A percentile compares a stretch with the other conserved stretches of the same genome.
Conservation (phyloP, 2,113 vertebrate species). For the Epinephelus lanceolatus region DNA sequence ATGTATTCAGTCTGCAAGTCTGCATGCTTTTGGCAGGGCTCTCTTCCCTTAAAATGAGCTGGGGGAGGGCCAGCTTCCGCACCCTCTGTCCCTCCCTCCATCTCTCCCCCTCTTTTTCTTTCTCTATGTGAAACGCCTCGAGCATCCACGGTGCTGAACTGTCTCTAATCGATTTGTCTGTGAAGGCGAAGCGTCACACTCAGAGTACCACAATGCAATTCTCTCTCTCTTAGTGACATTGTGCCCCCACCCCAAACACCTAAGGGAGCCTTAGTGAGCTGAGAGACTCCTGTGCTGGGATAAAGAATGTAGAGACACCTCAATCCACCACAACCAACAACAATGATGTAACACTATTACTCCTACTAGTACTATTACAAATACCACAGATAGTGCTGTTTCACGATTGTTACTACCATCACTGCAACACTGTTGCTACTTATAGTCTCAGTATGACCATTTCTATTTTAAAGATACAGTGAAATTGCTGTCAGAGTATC, state of each 20-base stretch:
- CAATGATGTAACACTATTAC: conserved; percentile 7
- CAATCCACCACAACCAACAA: conserved; percentile 29
- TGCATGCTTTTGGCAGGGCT: conserved; percentile 33
- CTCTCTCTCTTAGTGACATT: conserved; percentile 81
- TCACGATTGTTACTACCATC: neutral
- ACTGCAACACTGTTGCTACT: neutral
- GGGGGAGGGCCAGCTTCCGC: conserved; percentile 58
- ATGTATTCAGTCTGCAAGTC: conserved; percentile 35
- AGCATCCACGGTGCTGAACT: conserved; percentile 92
- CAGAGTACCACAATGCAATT: conserved; percentile 79
- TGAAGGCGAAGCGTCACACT: conserved; percentile 88
- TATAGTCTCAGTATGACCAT: neutral
- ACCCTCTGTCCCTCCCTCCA: conserved; percentile 1
- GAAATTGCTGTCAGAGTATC: neutral
- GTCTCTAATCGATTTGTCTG: conserved; percentile 99
- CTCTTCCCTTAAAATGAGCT: conserved; percentile 45
- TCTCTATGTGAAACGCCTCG: conserved; percentile 90
- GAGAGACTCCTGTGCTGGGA: conserved; percentile 57
- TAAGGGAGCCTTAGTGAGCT: conserved; percentile 81
- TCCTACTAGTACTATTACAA: neutral
- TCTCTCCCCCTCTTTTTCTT: conserved; percentile 47
- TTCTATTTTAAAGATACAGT: neutral
- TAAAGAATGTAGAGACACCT: conserved; percentile 47
- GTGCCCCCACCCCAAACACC: conserved; percentile 83
- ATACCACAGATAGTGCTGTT: conserved; percentile 2